phyloP scores from a whole-genome alignment of 2,888 invertebrate genomes.

The Ectemnius lituratus region DNA sequence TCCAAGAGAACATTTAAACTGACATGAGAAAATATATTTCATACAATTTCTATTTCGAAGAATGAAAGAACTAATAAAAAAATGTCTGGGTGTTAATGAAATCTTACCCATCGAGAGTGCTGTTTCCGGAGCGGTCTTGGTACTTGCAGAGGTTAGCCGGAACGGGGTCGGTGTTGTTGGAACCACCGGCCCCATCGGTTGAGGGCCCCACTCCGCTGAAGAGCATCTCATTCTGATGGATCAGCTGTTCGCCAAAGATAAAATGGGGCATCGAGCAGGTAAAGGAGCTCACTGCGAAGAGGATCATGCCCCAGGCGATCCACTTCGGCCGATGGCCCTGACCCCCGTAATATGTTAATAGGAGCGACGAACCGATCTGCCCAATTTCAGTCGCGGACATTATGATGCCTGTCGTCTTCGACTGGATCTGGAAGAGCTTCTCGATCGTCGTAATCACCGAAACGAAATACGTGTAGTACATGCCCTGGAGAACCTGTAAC shows the following conservation, averaged over 20 bases:
- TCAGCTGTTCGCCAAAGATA: constrained; percentile 87
- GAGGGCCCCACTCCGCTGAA: constrained; percentile 71
- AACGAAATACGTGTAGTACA: constrained; percentile 96
- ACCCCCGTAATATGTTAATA: constrained; percentile 93
- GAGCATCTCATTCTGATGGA: constrained; percentile 79
- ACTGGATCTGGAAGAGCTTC: constrained; percentile 94
- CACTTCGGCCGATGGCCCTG: constrained; percentile 95
- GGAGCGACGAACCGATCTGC: constrained; percentile 92
- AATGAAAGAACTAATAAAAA: no score
- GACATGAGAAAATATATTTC: no score
- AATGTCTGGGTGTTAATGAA: not conserved
- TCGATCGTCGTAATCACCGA: constrained; percentile 96
- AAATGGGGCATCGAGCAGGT: constrained; percentile 93
- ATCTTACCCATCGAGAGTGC: constrained; percentile 66
- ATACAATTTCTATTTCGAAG: no score
- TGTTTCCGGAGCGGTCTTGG: constrained; percentile 62
- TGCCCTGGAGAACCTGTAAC: constrained; percentile 82
- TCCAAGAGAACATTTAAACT: no score
- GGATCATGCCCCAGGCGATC: constrained; percentile 95
- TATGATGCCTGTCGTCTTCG: constrained; percentile 92
- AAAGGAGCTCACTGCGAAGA: constrained; percentile 91
- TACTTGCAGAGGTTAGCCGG: constrained; percentile 72
- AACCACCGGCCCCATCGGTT: constrained; percentile 56
- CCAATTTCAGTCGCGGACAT: constrained; percentile 96
- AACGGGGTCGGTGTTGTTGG: constrained; percentile 67